Evolutionary conservation across 2,113 vertebrate genomes (phyloP), one percentile per base, ranked within the genome.

Genomic region (Rhinolophus sinicus): DNA sequence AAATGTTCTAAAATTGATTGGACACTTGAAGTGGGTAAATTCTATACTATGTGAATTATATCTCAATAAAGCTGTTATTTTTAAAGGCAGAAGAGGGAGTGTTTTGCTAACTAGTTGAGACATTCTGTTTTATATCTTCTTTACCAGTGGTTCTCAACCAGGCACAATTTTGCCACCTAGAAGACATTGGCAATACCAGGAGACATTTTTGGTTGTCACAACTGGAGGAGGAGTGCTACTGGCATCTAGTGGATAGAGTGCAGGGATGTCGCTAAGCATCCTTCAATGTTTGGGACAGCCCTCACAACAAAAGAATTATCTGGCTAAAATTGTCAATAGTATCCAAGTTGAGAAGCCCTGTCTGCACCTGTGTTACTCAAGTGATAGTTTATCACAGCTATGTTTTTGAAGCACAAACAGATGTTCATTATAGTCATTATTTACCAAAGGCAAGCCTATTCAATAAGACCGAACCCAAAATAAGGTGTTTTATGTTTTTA

Each of bases 1-100:
- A 54, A 86, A 58, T 90, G 26, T 94, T 67, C 73, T 82, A 70
- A 92, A 80, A 67, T 77, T 77, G 56, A 81, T 62, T 65, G 11
- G 56, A 30, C 6, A 67, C 21, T 54, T 56, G 60, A 35, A 88
- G 28, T 77, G 47, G 8, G 14, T 78, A 14, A 88, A 69, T 84
- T 84, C 2, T 73, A 28, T 58, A 54, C 24, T 44, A 58, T 89
- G 26, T 65, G 19, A 80, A 40, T 90, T 93, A 4, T 83, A 69
- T 76, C 19, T 82, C 44, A 69, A 30, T 84, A 77, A 69, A 92
- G 75, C 44, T 81, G 13, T 81, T 85, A n/a, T 84, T 86, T 86
- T 60, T 22, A 76, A 83, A 65, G 24, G 8, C 21, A 35, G 18
- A 47, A 47, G 40, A 75, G 3, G 33, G 18, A 22, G 16, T 47